phyloP scores from a whole-genome alignment of 2,888 invertebrate genomes.

The Tiliacea citrago region DNA sequence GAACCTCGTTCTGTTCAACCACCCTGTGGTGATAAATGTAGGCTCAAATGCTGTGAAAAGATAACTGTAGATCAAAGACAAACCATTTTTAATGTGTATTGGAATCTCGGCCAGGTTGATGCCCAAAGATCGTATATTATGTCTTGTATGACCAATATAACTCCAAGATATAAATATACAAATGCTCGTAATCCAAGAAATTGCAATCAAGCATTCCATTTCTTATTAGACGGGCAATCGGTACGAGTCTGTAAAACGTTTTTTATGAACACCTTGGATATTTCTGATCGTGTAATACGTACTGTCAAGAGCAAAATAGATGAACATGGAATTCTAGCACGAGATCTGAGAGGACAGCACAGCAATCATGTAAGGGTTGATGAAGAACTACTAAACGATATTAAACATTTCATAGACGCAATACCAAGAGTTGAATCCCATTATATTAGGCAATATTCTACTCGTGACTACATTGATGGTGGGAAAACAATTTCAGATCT shows the following conservation, averaged over 20 bases:
- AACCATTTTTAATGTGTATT: no score
- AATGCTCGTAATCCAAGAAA: constrained; percentile 24
- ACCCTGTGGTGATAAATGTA: constrained; percentile 43
- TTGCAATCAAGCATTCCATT: constrained; percentile 36
- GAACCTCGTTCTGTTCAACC: constrained; percentile 48
- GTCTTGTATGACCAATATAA: no score
- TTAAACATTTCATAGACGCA: constrained; percentile 4
- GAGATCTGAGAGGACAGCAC: constrained; percentile 57
- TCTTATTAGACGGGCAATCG: constrained; percentile 11
- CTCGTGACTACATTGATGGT: constrained; percentile 57
- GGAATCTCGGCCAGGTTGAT: no score
- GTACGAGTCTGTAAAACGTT: background rate
- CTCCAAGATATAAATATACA: constrained; percentile 39
- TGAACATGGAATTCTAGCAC: constrained; percentile 47
- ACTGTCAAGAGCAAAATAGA: constrained; percentile 21
- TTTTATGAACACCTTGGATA: background rate
- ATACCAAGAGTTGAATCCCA: background rate
- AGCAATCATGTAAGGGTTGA: constrained; percentile 36
- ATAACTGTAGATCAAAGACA: background rate
- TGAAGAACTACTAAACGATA: constrained; percentile 12
- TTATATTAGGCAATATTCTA: constrained; percentile 34
- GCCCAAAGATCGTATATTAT: constrained; percentile 43
- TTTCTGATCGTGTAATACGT: constrained; percentile 11
- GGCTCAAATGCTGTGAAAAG: constrained; percentile 1
- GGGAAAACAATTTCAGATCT: constrained; percentile 55